phyloP scores from a whole-genome alignment of 2,888 invertebrate genomes.

The Nesidiocoris tenuis region DNA sequence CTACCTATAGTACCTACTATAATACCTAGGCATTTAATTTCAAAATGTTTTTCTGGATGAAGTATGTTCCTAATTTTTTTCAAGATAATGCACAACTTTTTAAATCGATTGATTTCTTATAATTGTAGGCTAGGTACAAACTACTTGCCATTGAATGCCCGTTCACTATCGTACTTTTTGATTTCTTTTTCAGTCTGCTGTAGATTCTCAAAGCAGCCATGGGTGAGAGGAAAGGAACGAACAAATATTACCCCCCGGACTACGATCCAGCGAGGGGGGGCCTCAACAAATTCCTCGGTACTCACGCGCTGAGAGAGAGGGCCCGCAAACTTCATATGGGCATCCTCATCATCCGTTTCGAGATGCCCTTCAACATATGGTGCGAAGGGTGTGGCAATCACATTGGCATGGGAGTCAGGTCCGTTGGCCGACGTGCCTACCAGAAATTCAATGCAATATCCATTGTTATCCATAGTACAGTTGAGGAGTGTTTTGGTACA shows the following conservation, averaged over 20 bases:
- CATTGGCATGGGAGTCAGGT: slow-evolving; percentile 96
- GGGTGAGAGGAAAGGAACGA: slow-evolving; percentile 98
- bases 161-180: too few relatives aligned
- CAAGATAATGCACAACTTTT: too few relatives aligned
- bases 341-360: slow-evolving; percentile 94
- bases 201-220: slow-evolving; percentile 60
- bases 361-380: slow-evolving; percentile 99
- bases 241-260: slow-evolving; percentile 98
- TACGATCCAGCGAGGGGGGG: slow-evolving; percentile 95
- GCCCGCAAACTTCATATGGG: slow-evolving; percentile 94
- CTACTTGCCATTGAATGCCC: too few relatives aligned
- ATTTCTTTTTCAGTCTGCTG: too few relatives aligned
- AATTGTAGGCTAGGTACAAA: too few relatives aligned
- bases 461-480: background rate
- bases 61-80: too few relatives aligned
- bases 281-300: slow-evolving; percentile 84
- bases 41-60: too few relatives aligned
- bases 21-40: too few relatives aligned
- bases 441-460: background rate
- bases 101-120: too few relatives aligned
- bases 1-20: too few relatives aligned
- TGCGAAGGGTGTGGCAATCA: slow-evolving; percentile 97
- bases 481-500: too few relatives aligned
- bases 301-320: slow-evolving; percentile 93
- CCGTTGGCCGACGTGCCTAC: too few relatives aligned